Base-by-base conservation (phyloP, 2,797 vertebrate genomes). In the Hypotaenidia okinawae region DNA sequence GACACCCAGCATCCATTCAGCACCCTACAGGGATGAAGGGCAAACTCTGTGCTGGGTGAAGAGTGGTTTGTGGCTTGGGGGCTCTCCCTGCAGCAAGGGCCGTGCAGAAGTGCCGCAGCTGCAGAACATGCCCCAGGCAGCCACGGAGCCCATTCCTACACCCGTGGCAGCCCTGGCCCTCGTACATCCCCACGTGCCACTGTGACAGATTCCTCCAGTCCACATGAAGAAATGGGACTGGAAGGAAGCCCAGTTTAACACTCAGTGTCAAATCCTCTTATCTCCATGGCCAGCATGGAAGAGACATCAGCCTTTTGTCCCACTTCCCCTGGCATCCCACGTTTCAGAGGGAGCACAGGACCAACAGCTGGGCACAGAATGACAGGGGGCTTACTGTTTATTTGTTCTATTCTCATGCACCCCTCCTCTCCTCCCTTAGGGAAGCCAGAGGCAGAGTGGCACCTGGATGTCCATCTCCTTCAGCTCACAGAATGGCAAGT, bases 181-280 rank as follows among this genome's bases (percentile, higher is more conserved):
- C 62, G 1, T 15, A 47, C 8, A 8, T 54, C 61, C 86, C 6
- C 0, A 2, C 0, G 54, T 84, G 85, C 72, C 68, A 45, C 63
- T 43, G 83, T 78, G 79, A 83, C 49, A 41, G 83, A 68, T 41
- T 75, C 79, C 88, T 68, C 54, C 59, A 47, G 59, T 10, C 24
- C 47, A 9, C 28, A 52, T 22, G 47, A 59, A 76, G 86, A 5
- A 75, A 57, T 4, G 47, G 54, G 78, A 85, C 90, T 92, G 88
- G 57, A 78, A 47, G 57, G 35, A n/a, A 92, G 93, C 84, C 88
- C 83, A 54, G 51, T 61, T 82, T 25, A 58, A 84, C 32, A 84
- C 81, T 84, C 0, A 63, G 2, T 81, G 75, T 84, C 86, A 89
- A 93, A 94, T 90, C 94, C 94, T 96, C 94, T 94, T 89, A 95